Base-by-base conservation (phyloP, 2,797 vertebrate species). In the Sarcophilus harrisii region DNA sequence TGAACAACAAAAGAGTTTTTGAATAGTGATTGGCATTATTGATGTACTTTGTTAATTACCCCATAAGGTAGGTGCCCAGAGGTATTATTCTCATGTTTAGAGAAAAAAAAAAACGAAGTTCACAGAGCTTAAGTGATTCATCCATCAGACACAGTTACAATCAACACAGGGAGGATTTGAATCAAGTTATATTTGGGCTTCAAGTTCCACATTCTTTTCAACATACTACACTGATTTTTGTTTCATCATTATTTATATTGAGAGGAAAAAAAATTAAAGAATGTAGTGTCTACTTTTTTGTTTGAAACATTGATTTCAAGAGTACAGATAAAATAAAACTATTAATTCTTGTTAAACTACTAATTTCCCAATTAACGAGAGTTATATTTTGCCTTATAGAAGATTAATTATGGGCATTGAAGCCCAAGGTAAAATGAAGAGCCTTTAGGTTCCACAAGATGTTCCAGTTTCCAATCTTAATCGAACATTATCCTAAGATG, bases 261-360 rank as follows among this genome's bases (percentile, higher is more conserved):
- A 55, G 10, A 18, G 91, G 91, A 90, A 60, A 95, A 92, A 38
- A 73, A 95, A 90, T 92, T 16, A 38, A 62, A 45, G 93, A 27
- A 28, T 92, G 91, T 1, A 90, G 62, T 30, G 1, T 55, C 49
- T 57, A 8, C 32, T 55, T 55, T 45, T 5, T 49, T 45, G 21
- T 10, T 24, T 45, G 38, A 87, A 21, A 45, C 3, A 49, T 0
- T 45, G 21, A 45, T 81, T 81, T 24, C 24, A n/a, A 27, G 21
- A 87, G 38, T 45, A 45, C 8, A 38, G n/a, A 38, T 32, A 81
- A 81, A 81, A 21, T 29, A 81, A 9, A 81, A 27, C 8, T 27
- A 81, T 27, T 81, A 24, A 45, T 45, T 45, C 38, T 45, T 81
- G 2, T 10, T 45, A 45, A 45, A 45, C 18, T 81, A 45, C n/a